Base-by-base conservation (phyloP, 2,888 invertebrate genomes). In the Tricholauxania praeusta region DNA sequence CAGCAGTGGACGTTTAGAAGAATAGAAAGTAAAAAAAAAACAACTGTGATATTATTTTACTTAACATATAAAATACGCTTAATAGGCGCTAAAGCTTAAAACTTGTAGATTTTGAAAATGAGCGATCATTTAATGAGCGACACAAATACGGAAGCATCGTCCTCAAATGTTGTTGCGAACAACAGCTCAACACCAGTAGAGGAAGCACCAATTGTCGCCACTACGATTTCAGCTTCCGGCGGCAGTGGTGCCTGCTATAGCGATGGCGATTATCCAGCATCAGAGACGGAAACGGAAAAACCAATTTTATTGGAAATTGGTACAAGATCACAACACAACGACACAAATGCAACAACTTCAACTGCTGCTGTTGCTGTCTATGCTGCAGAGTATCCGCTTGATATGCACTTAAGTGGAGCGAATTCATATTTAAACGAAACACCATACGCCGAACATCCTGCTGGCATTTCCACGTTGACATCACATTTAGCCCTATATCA, bases 221-320 rank as follows among this genome's bases (percentile, higher is more conserved):
- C 68, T 14, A 22, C n/a, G 1, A 5, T 28, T 62, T 60, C 60
- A 28, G 19, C 62, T 10, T 74, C 83, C 81, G 72, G 71, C 79
- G 66, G 79, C 78, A 17, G 68, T 82, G 63, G 57, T 80, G 63
- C 19, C 48, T 14, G 32, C 39, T 65, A 52, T n/a, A 66, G 73
- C 57, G 53, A 48, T 17, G 72, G 72, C 69, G 72, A 4, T 39
- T 65, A 75, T 14, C 75, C 72, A 15, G 59, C 73, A 12, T 78
- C 78, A 22, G 84, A 85, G 59, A 68, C 75, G 48, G 85, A 85
- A 15, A 55, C 73, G 14, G 84, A 84, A 72, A 84, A 84, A 65
- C 83, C 84, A 6, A 78, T 83, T 15, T 71, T 84, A 32, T 76
- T 84, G 2, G 84, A 84, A 62, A 76, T 85, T 39, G 85, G 84